These are phyloP conservation scores for Druceiella hillmani DNA, from an alignment of 2,888 invertebrate genomes.

Conservation along the genomic window DNA sequence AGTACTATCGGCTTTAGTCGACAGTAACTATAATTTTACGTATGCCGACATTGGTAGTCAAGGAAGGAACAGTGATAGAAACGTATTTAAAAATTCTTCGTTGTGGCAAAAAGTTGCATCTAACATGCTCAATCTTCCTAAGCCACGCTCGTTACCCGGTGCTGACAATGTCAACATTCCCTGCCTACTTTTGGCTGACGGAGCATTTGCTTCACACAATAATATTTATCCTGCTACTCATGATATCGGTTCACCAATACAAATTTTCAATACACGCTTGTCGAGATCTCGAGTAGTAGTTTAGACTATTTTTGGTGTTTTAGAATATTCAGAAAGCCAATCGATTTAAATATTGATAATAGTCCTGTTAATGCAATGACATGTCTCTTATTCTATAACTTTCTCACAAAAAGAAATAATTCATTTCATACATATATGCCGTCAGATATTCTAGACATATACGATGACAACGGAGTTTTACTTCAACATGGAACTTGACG, in stretches of 20 bases:
- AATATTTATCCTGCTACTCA: background rate
- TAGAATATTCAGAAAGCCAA: constrained; percentile 1
- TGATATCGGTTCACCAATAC: background rate
- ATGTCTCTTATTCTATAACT: constrained; percentile 1
- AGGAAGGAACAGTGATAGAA: constrained; percentile 24
- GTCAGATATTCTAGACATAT: background rate
- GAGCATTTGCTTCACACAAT: background rate
- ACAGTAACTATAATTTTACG: constrained; percentile 27
- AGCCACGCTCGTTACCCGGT: constrained; percentile 2
- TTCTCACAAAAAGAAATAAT: background rate
- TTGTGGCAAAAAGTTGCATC: constrained; percentile 3
- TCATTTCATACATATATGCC: constrained; percentile 1
- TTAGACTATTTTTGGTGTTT: background rate
- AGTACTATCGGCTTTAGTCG: constrained; percentile 27
- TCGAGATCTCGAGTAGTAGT: constrained; percentile 1
- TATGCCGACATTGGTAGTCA: constrained; percentile 25
- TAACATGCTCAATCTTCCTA: background rate
- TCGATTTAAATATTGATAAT: constrained; percentile 1
- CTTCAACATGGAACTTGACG: background rate
- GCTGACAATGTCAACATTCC: background rate
- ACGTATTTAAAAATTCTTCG: constrained; percentile 6
- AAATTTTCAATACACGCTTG: constrained; percentile 1
- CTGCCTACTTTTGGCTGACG: background rate
- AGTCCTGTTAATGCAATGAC: background rate
- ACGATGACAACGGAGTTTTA: background rate